A percentile compares a stretch with the other conserved stretches of the same genome.
phyloP scores from a whole-genome alignment of 2,888 invertebrate species.

The Alloplasta piceator region DNA sequence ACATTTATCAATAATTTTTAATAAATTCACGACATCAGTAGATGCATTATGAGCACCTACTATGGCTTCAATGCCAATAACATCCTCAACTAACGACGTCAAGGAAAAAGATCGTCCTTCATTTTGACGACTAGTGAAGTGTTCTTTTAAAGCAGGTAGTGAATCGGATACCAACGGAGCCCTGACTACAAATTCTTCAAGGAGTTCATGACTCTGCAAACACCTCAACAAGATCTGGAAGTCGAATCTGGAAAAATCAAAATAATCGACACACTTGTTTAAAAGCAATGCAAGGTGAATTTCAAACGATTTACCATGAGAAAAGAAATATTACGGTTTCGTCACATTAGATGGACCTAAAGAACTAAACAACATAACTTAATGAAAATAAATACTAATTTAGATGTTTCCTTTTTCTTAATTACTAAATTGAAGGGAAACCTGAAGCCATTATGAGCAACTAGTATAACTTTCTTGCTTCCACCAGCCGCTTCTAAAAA shows the following conservation, averaged over 20 bases:
- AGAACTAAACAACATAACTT: background rate
- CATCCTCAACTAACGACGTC: conserved; percentile 17
- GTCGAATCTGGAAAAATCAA: conserved; percentile 15
- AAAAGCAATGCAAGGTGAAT: conserved; percentile 1
- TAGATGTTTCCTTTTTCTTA: too few species aligned
- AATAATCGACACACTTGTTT: conserved; percentile 11
- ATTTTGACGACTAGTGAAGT: background rate
- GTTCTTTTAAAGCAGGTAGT: conserved; percentile 11
- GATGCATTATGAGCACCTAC: conserved; percentile 20
- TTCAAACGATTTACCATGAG: background rate
- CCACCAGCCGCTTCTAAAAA: conserved; percentile 6
- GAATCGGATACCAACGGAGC: conserved; percentile 14
- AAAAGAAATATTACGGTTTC: background rate
- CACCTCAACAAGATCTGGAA: conserved; percentile 4
- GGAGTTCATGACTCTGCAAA: conserved; percentile 24
- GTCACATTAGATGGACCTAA: background rate
- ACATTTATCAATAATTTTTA: conserved; percentile 25
- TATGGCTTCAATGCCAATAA: conserved; percentile 23
- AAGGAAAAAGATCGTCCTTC: conserved; percentile 10
- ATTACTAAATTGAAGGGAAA: background rate
- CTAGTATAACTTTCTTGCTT: conserved; percentile 6
- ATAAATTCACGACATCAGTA: conserved; percentile 17
- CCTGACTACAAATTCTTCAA: conserved; percentile 11
- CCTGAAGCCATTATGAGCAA: conserved; percentile 12
- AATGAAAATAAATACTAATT: too few species aligned